Base-by-base conservation (phyloP, 1,140 invertebrate species). In the Heliconius himera region DNA sequence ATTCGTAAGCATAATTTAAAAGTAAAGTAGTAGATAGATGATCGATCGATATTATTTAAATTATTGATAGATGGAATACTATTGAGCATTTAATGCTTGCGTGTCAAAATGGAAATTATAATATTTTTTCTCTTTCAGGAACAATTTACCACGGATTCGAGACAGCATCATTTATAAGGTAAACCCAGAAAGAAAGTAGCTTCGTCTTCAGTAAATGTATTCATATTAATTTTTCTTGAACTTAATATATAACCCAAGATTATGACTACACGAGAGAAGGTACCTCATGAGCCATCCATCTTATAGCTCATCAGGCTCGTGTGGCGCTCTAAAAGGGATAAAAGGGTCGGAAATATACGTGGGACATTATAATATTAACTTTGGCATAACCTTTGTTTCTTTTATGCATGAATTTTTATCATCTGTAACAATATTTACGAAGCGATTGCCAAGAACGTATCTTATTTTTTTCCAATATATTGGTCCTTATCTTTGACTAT, bases 281-380 rank as follows among this genome's bases (percentile, higher is more conserved):
- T 56, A 77, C 36, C 76, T 77, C 49, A 26, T 54, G 49, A 72
- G 49, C 46, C 76, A 77, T 77, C 70, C 76, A 77, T 78, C 77
- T 78, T 73, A 49, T 56, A 78, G 77, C 51, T 78, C 77, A 78
- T 78, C 77, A 60, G 33, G 26, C 70, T 73, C 18, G 74, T 22
- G 74, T 76, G 51, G 70, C 51, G 72, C 49, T 78, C 49, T 78
- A 73, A 72, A 36, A 78, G 71, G 77, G 77, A 73, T 78, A 73
- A 78, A 78, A 78, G 77, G 70, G 70, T 73, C 71, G 54, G 54
- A 60, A 38, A 73, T 60, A 78, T 73, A 78, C 51, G 77, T 46
- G 77, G 70, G 33, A 36, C 66, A 73, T 73, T 78, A 78, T 78
- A 29, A 78, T 78, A 78, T 73, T 78, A 78, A 46, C 77, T 78